phyloP scores from a whole-genome alignment of 2,113 vertebrate genomes.

The Trachemys scripta region DNA sequence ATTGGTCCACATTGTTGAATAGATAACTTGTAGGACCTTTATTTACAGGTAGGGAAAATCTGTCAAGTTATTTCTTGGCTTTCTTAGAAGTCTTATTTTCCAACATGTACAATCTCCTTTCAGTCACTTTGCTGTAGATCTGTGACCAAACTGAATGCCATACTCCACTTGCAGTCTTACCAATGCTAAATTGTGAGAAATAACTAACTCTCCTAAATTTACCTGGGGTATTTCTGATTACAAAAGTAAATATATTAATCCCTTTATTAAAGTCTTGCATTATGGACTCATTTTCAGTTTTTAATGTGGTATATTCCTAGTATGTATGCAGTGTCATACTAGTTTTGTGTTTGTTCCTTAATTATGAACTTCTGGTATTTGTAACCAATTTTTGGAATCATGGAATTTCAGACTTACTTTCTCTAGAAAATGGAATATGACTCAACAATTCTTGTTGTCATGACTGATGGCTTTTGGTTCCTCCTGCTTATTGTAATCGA shows the following conservation, averaged over 20 bases:
- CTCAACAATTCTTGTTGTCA: conserved; percentile 40
- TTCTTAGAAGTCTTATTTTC: not conserved
- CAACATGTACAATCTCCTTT: not conserved
- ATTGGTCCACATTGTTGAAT: not conserved
- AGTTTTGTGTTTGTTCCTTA: not conserved
- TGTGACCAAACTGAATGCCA: not conserved
- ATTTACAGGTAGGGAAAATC: not conserved
- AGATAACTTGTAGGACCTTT: not conserved
- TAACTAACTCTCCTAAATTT: not conserved
- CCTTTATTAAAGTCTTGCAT: not conserved
- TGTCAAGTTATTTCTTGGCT: not conserved
- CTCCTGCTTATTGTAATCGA: conserved; percentile 6
- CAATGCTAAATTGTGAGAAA: conserved; percentile 15
- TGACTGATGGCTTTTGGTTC: not conserved
- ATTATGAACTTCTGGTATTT: not conserved
- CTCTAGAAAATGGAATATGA: not conserved
- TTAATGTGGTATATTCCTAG: not conserved
- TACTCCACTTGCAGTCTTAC: not conserved
- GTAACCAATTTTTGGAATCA: not conserved
- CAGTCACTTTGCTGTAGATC: not conserved
- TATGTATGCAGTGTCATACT: not conserved
- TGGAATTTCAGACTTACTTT: not conserved
- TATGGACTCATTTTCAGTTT: not conserved
- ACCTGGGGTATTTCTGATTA: not conserved
- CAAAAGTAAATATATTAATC: not conserved